These are phyloP conservation scores for Sceliomorpha sp. DNA, from an alignment of 2,888 invertebrate species.

Conservation along the genomic window DNA sequence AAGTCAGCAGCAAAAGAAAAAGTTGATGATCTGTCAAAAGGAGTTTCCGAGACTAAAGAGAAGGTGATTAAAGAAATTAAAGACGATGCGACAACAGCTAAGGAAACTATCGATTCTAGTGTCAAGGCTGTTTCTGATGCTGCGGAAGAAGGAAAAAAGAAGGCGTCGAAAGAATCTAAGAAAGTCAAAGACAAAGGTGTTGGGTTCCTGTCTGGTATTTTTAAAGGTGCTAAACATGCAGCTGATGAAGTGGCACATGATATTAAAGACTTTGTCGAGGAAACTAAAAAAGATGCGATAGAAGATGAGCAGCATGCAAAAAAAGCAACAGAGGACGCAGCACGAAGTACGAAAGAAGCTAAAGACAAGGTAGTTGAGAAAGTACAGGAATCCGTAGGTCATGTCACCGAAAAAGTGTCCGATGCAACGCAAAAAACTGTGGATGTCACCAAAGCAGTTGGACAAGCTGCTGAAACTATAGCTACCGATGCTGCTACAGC, in stretches of 20 bases:
- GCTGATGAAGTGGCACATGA: constrained; percentile 28
- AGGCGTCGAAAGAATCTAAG: constrained; percentile 52
- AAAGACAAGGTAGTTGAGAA: constrained; percentile 45
- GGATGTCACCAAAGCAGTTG: constrained; percentile 35
- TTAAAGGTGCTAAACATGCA: constrained; percentile 54
- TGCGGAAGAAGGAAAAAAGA: constrained; percentile 30
- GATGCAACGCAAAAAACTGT: constrained; percentile 34
- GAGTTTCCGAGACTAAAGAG: no score
- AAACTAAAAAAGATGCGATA: constrained; percentile 52
- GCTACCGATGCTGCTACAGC: no score
- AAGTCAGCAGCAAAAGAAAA: no score
- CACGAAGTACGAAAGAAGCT: constrained; percentile 28
- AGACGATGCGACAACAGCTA: no score
- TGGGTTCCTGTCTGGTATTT: constrained; percentile 63
- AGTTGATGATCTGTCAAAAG: no score
- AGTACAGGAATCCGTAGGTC: constrained; percentile 34
- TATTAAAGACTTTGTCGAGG: constrained; percentile 73
- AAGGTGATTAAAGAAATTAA: no score
- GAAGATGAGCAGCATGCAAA: constrained; percentile 63
- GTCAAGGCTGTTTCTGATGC: constrained; percentile 12
- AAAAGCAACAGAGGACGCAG: constrained; percentile 38
- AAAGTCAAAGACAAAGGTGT: constrained; percentile 51
- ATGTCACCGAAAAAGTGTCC: constrained; percentile 37
- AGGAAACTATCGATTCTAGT: no score
- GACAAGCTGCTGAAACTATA: constrained; percentile 25